phyloP scores from a whole-genome alignment of 2,113 vertebrate genomes.

The Prolemur simus region DNA sequence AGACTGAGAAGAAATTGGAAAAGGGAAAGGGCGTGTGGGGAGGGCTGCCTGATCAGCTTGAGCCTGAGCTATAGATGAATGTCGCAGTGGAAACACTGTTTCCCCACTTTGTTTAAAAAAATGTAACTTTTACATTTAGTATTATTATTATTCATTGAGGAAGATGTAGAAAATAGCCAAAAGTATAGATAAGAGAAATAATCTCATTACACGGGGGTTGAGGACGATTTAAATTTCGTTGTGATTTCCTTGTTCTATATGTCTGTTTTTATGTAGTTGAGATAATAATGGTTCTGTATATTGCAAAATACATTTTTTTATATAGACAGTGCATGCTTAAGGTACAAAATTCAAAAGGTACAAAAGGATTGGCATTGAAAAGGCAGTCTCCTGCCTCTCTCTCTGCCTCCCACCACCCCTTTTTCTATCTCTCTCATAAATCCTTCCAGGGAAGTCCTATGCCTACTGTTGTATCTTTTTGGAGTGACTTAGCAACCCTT shows the following conservation, averaged over 20 bases:
- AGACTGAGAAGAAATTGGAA: slow-evolving; percentile 6
- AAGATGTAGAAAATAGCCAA: not conserved
- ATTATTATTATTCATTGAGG: not conserved
- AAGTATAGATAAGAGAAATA: not conserved
- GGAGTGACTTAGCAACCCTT: not conserved
- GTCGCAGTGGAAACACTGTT: not conserved
- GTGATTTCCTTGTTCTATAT: not conserved
- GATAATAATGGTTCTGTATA: not conserved
- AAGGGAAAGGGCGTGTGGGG: not conserved
- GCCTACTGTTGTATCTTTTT: not conserved
- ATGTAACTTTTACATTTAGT: no score
- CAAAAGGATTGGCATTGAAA: not conserved
- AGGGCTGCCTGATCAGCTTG: not conserved
- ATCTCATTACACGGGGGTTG: not conserved
- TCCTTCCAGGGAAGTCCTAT: not conserved
- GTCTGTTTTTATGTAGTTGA: not conserved
- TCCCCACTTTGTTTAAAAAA: not conserved
- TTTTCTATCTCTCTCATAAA: not conserved
- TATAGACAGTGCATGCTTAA: not conserved
- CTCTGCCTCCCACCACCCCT: not conserved
- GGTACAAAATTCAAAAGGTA: not conserved
- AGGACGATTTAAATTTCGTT: not conserved
- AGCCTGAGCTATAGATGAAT: not conserved
- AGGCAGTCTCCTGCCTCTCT: not conserved
- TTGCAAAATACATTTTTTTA: not conserved